Evolutionary conservation across 2,888 invertebrate species (phyloP).

Genomic region (Doris montereyensis): DNA sequence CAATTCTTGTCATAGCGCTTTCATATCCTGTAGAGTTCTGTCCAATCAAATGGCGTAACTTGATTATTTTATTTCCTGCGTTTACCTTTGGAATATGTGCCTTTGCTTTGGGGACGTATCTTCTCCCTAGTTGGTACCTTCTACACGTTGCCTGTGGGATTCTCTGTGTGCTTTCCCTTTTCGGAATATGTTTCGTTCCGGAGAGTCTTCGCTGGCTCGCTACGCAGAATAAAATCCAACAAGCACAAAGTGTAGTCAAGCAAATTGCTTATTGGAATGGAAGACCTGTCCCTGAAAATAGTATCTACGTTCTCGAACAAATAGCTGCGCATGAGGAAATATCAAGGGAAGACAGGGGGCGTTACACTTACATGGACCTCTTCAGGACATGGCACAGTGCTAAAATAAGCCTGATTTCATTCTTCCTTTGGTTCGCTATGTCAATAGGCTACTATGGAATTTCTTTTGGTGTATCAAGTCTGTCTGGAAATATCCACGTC

Average conservation of each 20-base stretch:
- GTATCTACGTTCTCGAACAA: neutral
- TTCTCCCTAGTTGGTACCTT: slow-evolving; percentile 46
- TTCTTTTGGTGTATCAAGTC: slow-evolving; percentile 70
- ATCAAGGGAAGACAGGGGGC: neutral
- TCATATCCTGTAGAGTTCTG: slow-evolving; percentile 42
- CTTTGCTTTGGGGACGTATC: slow-evolving; percentile 29
- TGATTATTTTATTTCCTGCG: slow-evolving; percentile 31
- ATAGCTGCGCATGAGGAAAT: neutral
- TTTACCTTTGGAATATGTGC: too few species aligned
- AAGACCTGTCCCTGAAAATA: slow-evolving; percentile 28
- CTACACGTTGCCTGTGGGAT: slow-evolving; percentile 49
- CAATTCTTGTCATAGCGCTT: slow-evolving; percentile 17
- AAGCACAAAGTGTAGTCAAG: slow-evolving; percentile 16
- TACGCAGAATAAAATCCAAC: slow-evolving; percentile 11
- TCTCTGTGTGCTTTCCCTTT: slow-evolving; percentile 42
- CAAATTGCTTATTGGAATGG: slow-evolving; percentile 21
- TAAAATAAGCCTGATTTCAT: neutral
- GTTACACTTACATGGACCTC: neutral
- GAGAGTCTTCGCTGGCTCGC: slow-evolving; percentile 35
- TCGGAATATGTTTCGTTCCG: slow-evolving; percentile 40
- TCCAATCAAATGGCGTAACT: slow-evolving; percentile 38
- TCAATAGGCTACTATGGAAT: slow-evolving; percentile 73
- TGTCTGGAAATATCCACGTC: slow-evolving; percentile 73
- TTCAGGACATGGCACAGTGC: neutral
- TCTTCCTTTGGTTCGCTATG: slow-evolving; percentile 70